These are phyloP conservation scores for Liparis tanakae DNA, from an alignment of 2,797 vertebrate species.

Conservation along the genomic window DNA sequence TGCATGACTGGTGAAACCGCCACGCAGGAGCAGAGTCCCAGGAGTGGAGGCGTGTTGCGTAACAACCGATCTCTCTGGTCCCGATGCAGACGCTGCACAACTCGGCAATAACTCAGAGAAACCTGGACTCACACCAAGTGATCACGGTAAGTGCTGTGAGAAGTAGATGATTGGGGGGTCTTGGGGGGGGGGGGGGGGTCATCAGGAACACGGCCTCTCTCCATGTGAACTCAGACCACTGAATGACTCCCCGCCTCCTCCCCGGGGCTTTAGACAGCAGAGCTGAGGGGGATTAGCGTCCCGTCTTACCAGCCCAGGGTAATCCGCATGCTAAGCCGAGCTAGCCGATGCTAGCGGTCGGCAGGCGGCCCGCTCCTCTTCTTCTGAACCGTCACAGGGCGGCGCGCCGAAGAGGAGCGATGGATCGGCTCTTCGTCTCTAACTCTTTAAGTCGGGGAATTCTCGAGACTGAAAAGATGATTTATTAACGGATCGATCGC, in stretches of 20 bases:
- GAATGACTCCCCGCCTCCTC: slow-evolving; percentile 21
- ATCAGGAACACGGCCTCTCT: background rate
- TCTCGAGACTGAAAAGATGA: background rate
- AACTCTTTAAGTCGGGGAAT: background rate
- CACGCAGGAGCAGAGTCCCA: too few species aligned
- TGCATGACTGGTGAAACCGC: too few species aligned
- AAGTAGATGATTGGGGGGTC: background rate
- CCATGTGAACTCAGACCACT: slow-evolving; percentile 18
- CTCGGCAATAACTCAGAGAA: slow-evolving; percentile 8
- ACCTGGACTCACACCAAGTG: slow-evolving; percentile 14
- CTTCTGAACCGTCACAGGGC: slow-evolving; percentile 62
- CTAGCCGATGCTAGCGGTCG: slow-evolving; percentile 71
- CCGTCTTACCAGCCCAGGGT: slow-evolving; percentile 85
- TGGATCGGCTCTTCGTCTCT: slow-evolving; percentile 11
- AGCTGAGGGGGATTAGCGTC: slow-evolving; percentile 81
- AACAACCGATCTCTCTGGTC: too few species aligned
- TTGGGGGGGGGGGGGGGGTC: background rate
- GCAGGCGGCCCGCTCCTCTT: slow-evolving; percentile 35
- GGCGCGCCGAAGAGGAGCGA: background rate
- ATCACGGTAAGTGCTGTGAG: background rate
- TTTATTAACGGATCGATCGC: background rate
- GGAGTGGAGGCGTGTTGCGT: too few species aligned
- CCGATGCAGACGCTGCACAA: slow-evolving; percentile 3
- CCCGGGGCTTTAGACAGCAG: slow-evolving; percentile 77
- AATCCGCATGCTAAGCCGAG: slow-evolving; percentile 81